Evolutionary conservation across 2,888 invertebrate species (phyloP).

Genomic region (Cinara cedri): DNA sequence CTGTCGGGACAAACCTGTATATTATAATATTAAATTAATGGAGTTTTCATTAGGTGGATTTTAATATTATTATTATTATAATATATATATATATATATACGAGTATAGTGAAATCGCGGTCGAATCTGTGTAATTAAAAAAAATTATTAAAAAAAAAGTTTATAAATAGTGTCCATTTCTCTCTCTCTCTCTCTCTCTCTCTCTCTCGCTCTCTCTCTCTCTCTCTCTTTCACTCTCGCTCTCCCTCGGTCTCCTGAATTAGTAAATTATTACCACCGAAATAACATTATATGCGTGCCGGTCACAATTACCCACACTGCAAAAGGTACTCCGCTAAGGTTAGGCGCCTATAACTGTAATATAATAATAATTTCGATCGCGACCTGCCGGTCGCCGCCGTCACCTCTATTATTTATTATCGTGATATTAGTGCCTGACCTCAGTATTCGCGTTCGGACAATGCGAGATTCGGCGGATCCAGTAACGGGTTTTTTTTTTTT

Average conservation of each 20-base stretch:
- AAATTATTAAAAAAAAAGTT: not conserved
- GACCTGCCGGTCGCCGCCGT: not conserved
- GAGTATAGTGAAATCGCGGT: not conserved
- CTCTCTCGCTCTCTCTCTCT: too few relatives aligned
- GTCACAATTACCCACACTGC: not conserved
- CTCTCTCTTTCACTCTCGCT: too few relatives aligned
- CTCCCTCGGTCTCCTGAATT: not conserved
- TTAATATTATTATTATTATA: too few relatives aligned
- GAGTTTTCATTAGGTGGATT: conserved; percentile 42
- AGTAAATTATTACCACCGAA: conserved; percentile 34
- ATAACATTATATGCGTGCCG: not conserved
- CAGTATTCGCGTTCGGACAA: not conserved
- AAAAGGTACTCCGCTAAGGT: too few relatives aligned
- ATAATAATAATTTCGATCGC: conserved; percentile 10
- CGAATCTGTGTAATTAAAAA: conserved; percentile 39
- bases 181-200: too few relatives aligned
- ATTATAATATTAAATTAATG: conserved; percentile 45
- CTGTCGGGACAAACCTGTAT: conserved; percentile 5
- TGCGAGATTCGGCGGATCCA: not conserved
- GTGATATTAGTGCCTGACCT: not conserved
- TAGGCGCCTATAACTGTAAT: too few relatives aligned
- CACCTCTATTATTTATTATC: not conserved
- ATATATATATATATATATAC: not conserved
- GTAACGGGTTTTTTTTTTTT: not conserved
- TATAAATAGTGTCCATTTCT: conserved; percentile 12